Percentiles rank a stretch among this genome's conserved stretches.
Evolutionary conservation across 2,113 vertebrate species (phyloP).

Genomic region (Limanda limanda): DNA sequence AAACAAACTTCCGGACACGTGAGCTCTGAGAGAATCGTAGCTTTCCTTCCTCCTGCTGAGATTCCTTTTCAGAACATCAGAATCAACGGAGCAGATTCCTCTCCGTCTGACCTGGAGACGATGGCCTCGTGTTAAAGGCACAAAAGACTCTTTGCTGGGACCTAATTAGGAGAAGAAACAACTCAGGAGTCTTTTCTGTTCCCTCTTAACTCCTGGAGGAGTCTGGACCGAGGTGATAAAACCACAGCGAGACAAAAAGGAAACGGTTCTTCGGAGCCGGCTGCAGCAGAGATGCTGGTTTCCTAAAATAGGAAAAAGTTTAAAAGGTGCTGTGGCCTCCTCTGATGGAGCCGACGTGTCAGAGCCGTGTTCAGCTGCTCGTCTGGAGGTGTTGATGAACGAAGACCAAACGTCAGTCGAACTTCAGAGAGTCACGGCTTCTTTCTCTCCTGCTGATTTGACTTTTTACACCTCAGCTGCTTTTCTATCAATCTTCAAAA

Average conservation of each 20-base stretch:
- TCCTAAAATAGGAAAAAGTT: constrained; percentile 23
- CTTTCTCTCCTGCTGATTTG: no score
- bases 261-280: constrained; percentile 52
- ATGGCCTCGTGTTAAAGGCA: background rate
- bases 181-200: constrained; percentile 63
- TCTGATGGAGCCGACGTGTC: constrained; percentile 25
- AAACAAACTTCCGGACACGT: constrained; percentile 34
- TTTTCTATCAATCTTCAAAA: no score
- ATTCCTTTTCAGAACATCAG: constrained; percentile 53
- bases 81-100: constrained; percentile 62
- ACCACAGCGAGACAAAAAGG: constrained; percentile 17
- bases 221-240: constrained; percentile 65
- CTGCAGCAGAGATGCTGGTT: background rate
- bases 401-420: no score
- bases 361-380: background rate
- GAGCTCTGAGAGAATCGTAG: constrained; percentile 12
- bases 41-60: constrained; percentile 19
- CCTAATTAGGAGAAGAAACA: constrained; percentile 76
- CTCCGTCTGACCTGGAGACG: constrained; percentile 53
- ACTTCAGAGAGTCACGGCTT: no score
- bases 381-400: no score
- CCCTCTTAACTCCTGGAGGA: constrained; percentile 51
- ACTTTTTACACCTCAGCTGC: no score
- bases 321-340: constrained; percentile 35
- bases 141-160: constrained; percentile 33